These are phyloP conservation scores for Hemiscyllium ocellatum DNA, from an alignment of 2,113 vertebrate species.

Conservation along the genomic window DNA sequence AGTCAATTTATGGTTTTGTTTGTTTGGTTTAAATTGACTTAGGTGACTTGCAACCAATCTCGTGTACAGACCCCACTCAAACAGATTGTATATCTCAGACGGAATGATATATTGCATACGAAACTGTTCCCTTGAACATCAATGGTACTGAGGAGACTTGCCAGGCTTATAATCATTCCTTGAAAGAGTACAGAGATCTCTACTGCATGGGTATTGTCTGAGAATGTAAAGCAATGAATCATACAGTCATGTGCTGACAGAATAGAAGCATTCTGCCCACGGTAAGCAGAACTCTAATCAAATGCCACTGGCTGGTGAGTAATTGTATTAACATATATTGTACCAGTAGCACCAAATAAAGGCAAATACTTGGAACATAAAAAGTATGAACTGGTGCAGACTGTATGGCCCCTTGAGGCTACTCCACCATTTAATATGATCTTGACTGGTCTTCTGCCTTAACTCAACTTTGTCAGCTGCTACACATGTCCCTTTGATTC, in stretches of 20 bases:
- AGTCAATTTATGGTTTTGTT: background rate
- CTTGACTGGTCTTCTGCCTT: too few relatives aligned
- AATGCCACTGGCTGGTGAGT: background rate
- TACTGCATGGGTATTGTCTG: background rate
- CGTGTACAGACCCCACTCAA: background rate
- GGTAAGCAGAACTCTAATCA: background rate
- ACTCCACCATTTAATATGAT: too few relatives aligned
- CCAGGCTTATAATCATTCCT: background rate
- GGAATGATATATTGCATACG: background rate
- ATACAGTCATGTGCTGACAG: background rate
- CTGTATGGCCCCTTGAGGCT: too few relatives aligned
- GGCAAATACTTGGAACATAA: background rate
- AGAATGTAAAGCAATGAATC: background rate
- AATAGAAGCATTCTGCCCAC: background rate
- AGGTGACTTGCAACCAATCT: background rate
- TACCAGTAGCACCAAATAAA: background rate
- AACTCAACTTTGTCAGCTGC: too few relatives aligned
- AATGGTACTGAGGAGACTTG: background rate
- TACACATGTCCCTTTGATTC: too few relatives aligned
- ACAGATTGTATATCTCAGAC: background rate
- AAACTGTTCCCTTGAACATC: too few relatives aligned
- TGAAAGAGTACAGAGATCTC: background rate
- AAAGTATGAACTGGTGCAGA: too few relatives aligned
- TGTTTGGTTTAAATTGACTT: background rate
- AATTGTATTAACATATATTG: background rate